Evolutionary conservation across 1,140 invertebrate genomes (phyloP), one percentile per base, ranked within the genome.

Genomic region (Drosophila micromelanica): DNA sequence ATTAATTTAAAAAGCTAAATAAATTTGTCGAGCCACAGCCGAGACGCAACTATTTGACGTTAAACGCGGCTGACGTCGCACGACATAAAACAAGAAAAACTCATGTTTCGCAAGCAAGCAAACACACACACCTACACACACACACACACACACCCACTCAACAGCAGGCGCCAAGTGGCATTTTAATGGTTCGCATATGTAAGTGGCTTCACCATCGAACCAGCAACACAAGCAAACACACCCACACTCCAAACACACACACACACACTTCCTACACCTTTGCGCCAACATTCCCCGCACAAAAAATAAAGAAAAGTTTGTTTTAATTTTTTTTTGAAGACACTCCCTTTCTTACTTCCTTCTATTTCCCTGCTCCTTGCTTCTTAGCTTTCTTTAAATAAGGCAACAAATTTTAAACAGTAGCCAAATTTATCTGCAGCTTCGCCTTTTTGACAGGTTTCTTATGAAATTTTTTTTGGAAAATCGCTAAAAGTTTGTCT

Each of bases 1-100:
- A 89, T 89, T 90, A 89, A 89, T 82, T 89, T 87, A 48, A 43
- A 73, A 89, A 89, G 71, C 46, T 55, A 76, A 87, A 86, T 78
- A 81, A 75, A 86, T 81, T 81, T 61, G 56, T 63, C 54, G 12
- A 27, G 54, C 42, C 23, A 46, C 49, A 51, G 49, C 30, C 55
- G 40, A 67, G 51, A 51, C 60, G 40, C 52, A 75, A 71, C 65
- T 70, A 70, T 67, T 60, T 52, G 60, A 42, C 15, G 55, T 20
- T 30, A n/a, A 48, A 15, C 13, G 32, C 20, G n/a, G 48, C 32
- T 54, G 30, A 56, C 38, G 12, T 23, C 30, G 27, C 30, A 17
- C 30, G 49, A 2, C 49, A 15, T 51, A 30, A 46, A 68, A 69
- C 65, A 64, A 71, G 49, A 56, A 12, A 12, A 45, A 61, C 37